Evolutionary conservation across 2,113 vertebrate species (phyloP).

Genomic region (Perca schrenkii): DNA sequence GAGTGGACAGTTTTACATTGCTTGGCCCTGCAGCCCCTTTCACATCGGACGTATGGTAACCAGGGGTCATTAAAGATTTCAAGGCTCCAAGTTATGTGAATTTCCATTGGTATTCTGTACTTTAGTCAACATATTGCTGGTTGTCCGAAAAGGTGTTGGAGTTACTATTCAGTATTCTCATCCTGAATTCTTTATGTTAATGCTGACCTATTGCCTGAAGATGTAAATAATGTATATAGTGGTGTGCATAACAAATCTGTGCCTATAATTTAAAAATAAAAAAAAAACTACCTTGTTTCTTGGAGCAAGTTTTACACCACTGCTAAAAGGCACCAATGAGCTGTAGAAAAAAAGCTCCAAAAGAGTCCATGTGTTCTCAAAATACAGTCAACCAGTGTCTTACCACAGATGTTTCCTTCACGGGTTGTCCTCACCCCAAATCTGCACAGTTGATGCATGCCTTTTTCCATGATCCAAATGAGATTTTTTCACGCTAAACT

Average conservation of each 20-base stretch:
- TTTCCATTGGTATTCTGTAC: constrained; percentile 26
- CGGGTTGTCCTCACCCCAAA: neutral
- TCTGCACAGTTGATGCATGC: neutral
- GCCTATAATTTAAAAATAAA: neutral
- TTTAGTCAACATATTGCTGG: constrained; percentile 55
- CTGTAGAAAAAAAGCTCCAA: neutral
- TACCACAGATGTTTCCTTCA: constrained; percentile 11
- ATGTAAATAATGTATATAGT: constrained; percentile 25
- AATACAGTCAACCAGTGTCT: constrained; percentile 1
- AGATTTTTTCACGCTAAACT: neutral
- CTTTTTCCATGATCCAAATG: constrained; percentile 22
- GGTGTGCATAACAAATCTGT: neutral
- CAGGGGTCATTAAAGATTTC: constrained; percentile 60
- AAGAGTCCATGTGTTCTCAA: neutral
- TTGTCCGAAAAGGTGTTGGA: neutral
- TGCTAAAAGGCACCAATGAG: neutral
- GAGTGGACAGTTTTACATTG: constrained; percentile 68
- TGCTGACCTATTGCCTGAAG: constrained; percentile 42
- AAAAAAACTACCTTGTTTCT: neutral
- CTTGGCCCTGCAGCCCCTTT: constrained; percentile 60
- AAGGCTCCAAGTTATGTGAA: constrained; percentile 28
- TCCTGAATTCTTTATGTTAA: constrained; percentile 23
- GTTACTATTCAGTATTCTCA: constrained; percentile 30
- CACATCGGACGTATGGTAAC: constrained; percentile 64
- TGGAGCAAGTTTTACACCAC: neutral